Evolutionary conservation across 2,113 vertebrate genomes (phyloP).

Genomic region (Cettia cetti): DNA sequence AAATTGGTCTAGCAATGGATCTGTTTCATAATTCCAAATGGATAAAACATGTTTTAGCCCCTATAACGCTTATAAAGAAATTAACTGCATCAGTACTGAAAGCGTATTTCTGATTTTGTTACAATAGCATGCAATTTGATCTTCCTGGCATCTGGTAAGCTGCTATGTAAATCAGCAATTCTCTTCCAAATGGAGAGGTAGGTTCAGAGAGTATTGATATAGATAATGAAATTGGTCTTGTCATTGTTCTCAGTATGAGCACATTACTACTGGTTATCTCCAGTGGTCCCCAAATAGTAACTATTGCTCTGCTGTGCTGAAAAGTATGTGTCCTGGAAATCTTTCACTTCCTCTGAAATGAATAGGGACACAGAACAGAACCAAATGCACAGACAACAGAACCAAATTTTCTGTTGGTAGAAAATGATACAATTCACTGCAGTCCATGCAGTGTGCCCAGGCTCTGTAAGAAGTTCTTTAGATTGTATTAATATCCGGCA

Average conservation of each 20-base stretch:
- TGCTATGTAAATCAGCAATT: constrained; percentile 20
- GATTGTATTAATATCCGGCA: background rate
- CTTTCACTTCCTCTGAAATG: background rate
- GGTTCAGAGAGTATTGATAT: background rate
- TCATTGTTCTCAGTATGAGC: background rate
- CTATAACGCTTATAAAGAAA: constrained; percentile 16
- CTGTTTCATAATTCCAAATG: constrained; percentile 15
- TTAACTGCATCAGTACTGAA: constrained; percentile 5
- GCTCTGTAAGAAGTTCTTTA: background rate
- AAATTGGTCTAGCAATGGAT: background rate
- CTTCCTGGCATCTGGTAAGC: constrained; percentile 1
- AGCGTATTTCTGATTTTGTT: background rate
- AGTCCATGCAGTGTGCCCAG: background rate
- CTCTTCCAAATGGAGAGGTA: background rate
- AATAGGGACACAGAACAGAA: background rate
- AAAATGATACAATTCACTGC: background rate
- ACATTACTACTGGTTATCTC: background rate
- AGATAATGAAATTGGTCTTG: background rate
- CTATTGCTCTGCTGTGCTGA: background rate
- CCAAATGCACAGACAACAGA: background rate
- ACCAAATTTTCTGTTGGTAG: background rate
- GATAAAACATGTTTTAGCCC: background rate
- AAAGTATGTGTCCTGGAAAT: background rate
- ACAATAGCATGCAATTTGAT: constrained; percentile 16
- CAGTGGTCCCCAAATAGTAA: background rate